Evolutionary conservation across 2,888 invertebrate genomes (phyloP), one percentile per base, ranked within the genome.

Genomic region (Leucophenga montana): DNA sequence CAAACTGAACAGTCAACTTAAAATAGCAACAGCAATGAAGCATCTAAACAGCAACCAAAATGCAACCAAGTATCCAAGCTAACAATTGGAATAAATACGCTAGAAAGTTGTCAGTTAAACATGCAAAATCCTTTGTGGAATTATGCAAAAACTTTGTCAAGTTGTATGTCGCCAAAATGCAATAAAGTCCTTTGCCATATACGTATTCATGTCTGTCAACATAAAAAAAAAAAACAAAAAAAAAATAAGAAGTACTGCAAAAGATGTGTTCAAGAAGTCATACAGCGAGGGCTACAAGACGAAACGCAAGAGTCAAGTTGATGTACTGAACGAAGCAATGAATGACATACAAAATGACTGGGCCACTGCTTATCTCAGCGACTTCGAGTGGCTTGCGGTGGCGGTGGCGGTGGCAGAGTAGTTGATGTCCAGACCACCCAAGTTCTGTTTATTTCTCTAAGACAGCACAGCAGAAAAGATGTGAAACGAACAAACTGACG

Each of bases 81-180:
- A 61, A 39, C 39, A 39, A 39, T 39, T 39, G 39, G 39, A 14
- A 66, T 57, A 76, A 74, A 76, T 77, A 71, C 75, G 73, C 74
- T 75, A 73, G 71, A 72, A 75, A 76, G 71, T 75, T 84, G 76
- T 74, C 73, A 72, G 72, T 71, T 75, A 70, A 76, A 82, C 76
- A 82, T 76, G 77, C 73, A 80, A 78, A 80, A 78, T 79, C 73
- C 78, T 73, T 67, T 73, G 67, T 46, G 67, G 62, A 18, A 53
- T 59, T 53, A 16, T 46, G 46, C 64, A 44, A 67, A 69, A 70
- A 64, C 56, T 54, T 31, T 44, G 56, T 56, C 66, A 54, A 56
- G 56, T 61, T 53, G 61, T 27, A 61, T 76, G 84, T 81, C 84
- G 79, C 79, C 83, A 73, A 77, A 79, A 80, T 75, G 83, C 79